These are phyloP conservation scores for Agrochola macilenta DNA, from an alignment of 2,888 invertebrate species.

Conservation along the genomic window DNA sequence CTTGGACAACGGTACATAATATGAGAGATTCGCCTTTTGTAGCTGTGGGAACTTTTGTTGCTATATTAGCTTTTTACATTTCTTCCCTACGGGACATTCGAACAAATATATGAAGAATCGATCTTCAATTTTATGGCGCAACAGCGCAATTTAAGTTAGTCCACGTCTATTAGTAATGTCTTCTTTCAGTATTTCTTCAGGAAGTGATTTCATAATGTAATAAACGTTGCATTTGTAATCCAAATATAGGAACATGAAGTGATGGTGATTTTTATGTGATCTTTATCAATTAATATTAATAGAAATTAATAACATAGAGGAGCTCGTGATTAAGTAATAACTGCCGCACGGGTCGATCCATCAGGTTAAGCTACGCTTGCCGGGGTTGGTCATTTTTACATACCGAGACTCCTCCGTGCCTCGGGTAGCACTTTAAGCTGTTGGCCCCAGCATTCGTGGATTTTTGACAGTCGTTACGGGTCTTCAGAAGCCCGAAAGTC, in stretches of 20 bases:
- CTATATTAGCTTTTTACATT: background rate
- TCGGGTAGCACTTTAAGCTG: too few species aligned
- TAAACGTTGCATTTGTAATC: background rate
- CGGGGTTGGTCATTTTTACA: too few species aligned
- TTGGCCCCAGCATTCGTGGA: too few species aligned
- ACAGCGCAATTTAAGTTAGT: background rate
- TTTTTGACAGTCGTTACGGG: too few species aligned
- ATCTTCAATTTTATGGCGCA: background rate
- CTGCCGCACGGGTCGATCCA: too few species aligned
- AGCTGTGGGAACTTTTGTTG: background rate
- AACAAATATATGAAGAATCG: background rate
- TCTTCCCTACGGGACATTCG: background rate
- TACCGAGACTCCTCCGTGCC: too few species aligned
- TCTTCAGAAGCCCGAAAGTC: too few species aligned
- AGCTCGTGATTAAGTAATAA: too few species aligned
- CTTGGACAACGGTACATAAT: constrained; percentile 43
- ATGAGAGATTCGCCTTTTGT: constrained; percentile 29
- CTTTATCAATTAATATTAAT: background rate
- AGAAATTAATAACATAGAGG: too few species aligned
- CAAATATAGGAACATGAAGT: background rate
- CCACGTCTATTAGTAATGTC: background rate
- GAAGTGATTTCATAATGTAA: background rate
- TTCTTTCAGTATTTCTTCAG: background rate
- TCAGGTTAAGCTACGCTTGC: too few species aligned
- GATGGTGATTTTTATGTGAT: too few species aligned